Percentiles rank a stretch among this genome's conserved stretches.
Conservation (phyloP, 2,797 vertebrate species). For the Amniataba percoides region DNA sequence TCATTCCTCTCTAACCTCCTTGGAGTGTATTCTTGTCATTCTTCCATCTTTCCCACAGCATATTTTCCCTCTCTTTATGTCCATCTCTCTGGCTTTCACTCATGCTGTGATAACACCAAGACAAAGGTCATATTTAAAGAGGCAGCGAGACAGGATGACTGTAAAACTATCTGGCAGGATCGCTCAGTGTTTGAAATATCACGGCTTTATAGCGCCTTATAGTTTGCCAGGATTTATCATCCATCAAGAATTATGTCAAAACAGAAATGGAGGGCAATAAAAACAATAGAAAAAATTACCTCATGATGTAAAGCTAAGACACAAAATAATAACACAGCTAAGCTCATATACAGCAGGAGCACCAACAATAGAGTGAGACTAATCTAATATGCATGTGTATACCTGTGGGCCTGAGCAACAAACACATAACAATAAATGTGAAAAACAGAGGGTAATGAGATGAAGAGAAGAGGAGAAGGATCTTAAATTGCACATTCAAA, state of each 20-base stretch:
- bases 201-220: conserved; percentile 1
- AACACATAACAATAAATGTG: background rate
- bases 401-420: background rate
- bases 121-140: conserved; percentile 64
- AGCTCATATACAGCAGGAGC: background rate
- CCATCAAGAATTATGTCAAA: conserved; percentile 17
- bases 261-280: conserved; percentile 20
- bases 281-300: conserved; percentile 2
- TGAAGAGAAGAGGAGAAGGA: background rate
- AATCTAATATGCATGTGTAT: background rate
- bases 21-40: conserved; percentile 58
- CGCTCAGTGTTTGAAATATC: conserved; percentile 31
- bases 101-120: conserved; percentile 22
- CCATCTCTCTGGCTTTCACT: conserved; percentile 35
- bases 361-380: background rate
- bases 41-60: conserved; percentile 34
- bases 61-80: conserved; percentile 20
- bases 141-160: conserved; percentile 7
- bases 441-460: background rate
- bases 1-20: conserved; percentile 23
- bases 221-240: conserved; percentile 13
- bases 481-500: no score
- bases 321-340: background rate
- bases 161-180: conserved; percentile 27
- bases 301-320: conserved; percentile 3